phyloP scores from a whole-genome alignment of 2,113 vertebrate genomes.

The Oophaga pumilio region DNA sequence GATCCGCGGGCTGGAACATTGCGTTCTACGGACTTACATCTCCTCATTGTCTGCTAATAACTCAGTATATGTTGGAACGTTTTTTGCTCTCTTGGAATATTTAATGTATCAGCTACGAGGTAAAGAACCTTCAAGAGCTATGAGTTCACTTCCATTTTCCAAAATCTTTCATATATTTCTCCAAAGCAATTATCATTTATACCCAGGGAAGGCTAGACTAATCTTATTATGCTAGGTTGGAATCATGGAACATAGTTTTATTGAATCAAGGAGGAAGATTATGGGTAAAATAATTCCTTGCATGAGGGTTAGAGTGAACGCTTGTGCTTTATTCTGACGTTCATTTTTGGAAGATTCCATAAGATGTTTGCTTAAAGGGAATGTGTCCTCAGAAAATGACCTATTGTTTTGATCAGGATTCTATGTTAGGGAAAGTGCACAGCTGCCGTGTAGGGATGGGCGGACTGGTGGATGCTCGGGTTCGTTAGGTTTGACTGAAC shows the following conservation, averaged over 20 bases:
- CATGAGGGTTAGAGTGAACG: background rate
- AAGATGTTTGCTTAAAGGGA: no score
- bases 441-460: no score
- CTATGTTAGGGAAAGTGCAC: no score
- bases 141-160: conserved; percentile 26
- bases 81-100: conserved; percentile 13
- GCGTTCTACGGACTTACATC: background rate
- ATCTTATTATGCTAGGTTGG: conserved; percentile 14
- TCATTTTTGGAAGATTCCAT: background rate
- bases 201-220: conserved; percentile 13
- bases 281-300: background rate
- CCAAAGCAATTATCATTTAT: conserved; percentile 27
- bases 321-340: background rate
- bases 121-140: conserved; percentile 19
- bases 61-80: conserved; percentile 15
- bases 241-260: conserved; percentile 4
- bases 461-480: no score
- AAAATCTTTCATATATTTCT: conserved; percentile 3
- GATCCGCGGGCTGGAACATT: conserved; percentile 9
- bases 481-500: no score
- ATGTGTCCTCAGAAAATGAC: no score
- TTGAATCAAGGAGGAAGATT: background rate
- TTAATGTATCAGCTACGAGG: background rate
- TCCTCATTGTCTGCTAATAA: conserved; percentile 47
- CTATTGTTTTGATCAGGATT: no score